Evolutionary conservation across 2,888 invertebrate species (phyloP).

Genomic region (Rambutsinella grinnellia): DNA sequence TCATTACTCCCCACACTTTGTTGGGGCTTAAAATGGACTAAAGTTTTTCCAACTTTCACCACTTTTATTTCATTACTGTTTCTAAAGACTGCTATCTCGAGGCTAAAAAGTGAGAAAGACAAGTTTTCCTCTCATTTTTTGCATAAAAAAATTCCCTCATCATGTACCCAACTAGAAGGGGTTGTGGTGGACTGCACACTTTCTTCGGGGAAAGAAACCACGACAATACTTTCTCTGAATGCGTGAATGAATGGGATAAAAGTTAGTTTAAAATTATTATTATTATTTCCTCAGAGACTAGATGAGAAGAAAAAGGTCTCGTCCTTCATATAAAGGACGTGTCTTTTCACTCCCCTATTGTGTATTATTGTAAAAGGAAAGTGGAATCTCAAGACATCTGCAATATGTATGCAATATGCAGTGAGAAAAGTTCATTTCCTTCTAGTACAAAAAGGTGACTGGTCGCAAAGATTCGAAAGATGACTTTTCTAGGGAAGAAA

Average conservation of each 20-base stretch:
- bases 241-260: constrained; percentile 8
- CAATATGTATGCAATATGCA: neutral
- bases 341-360: neutral
- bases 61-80: neutral
- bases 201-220: neutral
- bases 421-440: neutral
- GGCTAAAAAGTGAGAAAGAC: constrained; percentile 6
- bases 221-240: neutral
- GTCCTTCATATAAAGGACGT: neutral
- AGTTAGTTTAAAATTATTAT: constrained; percentile 30
- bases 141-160: neutral
- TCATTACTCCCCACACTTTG: too few species aligned
- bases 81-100: neutral
- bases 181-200: neutral
- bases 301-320: constrained; percentile 12
- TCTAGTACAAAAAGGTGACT: neutral
- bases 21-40: neutral
- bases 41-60: neutral
- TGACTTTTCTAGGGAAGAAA: neutral
- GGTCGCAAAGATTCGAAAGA: neutral
- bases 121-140: neutral
- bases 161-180: neutral
- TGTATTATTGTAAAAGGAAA: constrained; percentile 5
- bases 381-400: neutral
- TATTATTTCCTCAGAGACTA: constrained; percentile 28